Conservation (phyloP, 2,113 vertebrate species). For the Athene cunicularia region DNA sequence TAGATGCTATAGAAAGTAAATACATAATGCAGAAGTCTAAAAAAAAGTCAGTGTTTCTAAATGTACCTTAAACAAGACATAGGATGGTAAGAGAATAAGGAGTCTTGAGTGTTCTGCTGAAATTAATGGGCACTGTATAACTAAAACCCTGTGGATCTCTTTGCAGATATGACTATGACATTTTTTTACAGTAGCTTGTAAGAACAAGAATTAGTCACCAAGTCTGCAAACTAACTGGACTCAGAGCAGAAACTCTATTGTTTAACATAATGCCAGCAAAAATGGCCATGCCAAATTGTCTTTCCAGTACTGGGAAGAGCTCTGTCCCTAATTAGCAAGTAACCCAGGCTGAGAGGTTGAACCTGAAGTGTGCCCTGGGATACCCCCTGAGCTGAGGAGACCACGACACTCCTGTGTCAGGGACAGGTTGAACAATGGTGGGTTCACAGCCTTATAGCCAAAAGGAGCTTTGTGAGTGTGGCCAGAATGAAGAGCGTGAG, state of each 20-base stretch:
- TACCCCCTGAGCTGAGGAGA: background rate
- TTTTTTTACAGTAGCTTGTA: background rate
- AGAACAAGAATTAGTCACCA: background rate
- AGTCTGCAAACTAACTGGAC: background rate
- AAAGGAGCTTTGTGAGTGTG: background rate
- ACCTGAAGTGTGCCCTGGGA: background rate
- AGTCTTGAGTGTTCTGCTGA: background rate
- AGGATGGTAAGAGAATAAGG: background rate
- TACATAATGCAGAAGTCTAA: background rate
- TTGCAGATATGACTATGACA: background rate
- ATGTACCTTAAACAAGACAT: background rate
- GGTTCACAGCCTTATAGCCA: background rate
- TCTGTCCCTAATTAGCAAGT: background rate
- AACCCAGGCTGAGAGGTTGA: background rate
- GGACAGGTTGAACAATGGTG: background rate
- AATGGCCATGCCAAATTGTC: background rate
- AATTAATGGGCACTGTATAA: background rate
- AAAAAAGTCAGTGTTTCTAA: background rate
- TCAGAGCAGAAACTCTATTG: background rate
- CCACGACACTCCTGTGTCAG: background rate
- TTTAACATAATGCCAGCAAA: background rate
- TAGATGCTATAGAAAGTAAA: background rate
- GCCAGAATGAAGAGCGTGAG: rapidly evolving
- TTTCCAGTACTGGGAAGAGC: background rate
- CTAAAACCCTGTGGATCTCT: background rate